Base-by-base conservation (phyloP, 2,888 invertebrate genomes). In the Isotomurus palustris region DNA sequence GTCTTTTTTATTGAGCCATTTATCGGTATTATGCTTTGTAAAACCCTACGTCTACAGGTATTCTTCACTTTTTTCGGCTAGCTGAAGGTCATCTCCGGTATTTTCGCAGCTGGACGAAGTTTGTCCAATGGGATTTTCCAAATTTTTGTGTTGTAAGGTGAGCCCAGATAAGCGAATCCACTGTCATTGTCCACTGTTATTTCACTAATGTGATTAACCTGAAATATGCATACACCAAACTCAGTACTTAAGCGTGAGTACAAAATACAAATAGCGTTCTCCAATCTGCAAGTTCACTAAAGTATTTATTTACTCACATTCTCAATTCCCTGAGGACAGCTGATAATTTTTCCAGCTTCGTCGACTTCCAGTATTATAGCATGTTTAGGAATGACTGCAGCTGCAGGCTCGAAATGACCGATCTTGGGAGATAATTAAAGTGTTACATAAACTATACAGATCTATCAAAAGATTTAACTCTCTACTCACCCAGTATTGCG, bases 331-430 rank as follows among this genome's bases (percentile, higher is more conserved):
- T 84, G 84, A 62, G 86, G 79, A 5, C 83, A 81, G 22, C 85
- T 84, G 8, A 87, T 73, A 63, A 91, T 81, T 58, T 85, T 82
- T 17, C 90, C 91, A 68, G 81, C 79, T 79, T 82, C 83, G 72
- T 87, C 83, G 1, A 88, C 70, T 72, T 85, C 83, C 29, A 87
- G 66, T 40, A 87, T 74, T 1, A 84, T 84, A 3, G 79, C 72
- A 53, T 80, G 76, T 38, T 77, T 75, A 3, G 82, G 78, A 1
- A 73, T 17, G 0, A 82, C 47, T 1, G 73, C 68, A 1, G 75
- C 66, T 0, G 77, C 2, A 22, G 78, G 78, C 70, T 80, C 79
- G 72, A 85, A 84, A 73, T 84, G 82, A 0, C 87, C 87, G 71
- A 86, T 78, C 81, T 85, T 76, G 19, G 38, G 19, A 14, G 19